phyloP scores from a whole-genome alignment of 2,797 vertebrate genomes.

The Centropyge bicolor region DNA sequence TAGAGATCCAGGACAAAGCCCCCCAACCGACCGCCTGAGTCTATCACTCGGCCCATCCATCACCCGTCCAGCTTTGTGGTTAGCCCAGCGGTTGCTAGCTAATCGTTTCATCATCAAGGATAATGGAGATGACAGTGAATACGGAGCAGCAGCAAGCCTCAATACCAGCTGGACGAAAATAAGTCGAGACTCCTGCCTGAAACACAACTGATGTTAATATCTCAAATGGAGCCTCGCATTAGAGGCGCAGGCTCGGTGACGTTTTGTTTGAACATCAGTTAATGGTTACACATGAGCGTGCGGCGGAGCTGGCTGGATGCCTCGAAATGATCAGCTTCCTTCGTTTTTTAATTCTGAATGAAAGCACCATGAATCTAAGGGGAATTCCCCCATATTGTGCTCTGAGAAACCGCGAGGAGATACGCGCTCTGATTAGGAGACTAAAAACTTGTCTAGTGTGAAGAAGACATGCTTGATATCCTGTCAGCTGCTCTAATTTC shows the following conservation, averaged over 20 bases:
- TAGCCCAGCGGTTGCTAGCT: constrained; percentile 86
- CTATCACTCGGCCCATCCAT: constrained; percentile 84
- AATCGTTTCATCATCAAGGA: constrained; percentile 92
- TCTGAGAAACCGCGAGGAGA: constrained; percentile 34
- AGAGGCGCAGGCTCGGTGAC: background rate
- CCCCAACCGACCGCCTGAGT: constrained; percentile 74
- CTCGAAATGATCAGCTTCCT: constrained; percentile 35
- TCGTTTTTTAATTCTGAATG: constrained; percentile 32
- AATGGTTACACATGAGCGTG: constrained; percentile 52
- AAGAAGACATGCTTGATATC: constrained; percentile 62
- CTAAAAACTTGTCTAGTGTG: constrained; percentile 42
- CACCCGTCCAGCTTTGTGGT: constrained; percentile 83
- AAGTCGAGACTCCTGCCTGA: constrained; percentile 13
- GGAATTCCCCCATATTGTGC: constrained; percentile 22
- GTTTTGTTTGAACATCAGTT: constrained; percentile 57
- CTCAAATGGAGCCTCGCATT: constrained; percentile 10
- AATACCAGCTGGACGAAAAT: constrained; percentile 41
- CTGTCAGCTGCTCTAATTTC: constrained; percentile 58
- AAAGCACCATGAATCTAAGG: constrained; percentile 28
- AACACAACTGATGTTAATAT: constrained; percentile 16
- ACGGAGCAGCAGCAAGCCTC: constrained; percentile 84
- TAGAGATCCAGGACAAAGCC: constrained; percentile 78
- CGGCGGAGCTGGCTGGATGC: constrained; percentile 15
- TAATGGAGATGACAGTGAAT: constrained; percentile 85
- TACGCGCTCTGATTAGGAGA: constrained; percentile 42